phyloP scores from a whole-genome alignment of 2,113 vertebrate genomes.

The Anarhynchus alexandrinus region DNA sequence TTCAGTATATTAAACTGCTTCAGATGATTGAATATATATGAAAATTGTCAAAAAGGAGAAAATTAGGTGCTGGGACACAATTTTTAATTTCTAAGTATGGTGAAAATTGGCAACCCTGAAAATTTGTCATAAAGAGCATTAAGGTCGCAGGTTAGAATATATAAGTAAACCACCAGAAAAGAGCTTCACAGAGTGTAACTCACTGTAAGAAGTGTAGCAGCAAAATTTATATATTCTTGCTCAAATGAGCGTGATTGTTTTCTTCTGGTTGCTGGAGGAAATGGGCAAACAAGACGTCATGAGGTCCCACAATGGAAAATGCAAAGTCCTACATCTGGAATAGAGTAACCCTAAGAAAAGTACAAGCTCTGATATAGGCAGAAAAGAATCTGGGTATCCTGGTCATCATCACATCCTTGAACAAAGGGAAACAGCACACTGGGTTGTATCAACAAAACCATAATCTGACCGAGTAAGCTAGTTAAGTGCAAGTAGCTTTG shows the following conservation, averaged over 20 bases:
- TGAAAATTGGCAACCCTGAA: not conserved
- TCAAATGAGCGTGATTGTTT: not conserved
- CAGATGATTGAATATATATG: constrained; percentile 11
- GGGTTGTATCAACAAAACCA: not conserved
- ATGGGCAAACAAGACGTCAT: not conserved
- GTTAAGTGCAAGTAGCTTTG: accelerated
- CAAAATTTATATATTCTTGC: not conserved
- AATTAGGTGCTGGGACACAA: not conserved
- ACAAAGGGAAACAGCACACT: not conserved
- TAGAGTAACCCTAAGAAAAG: not conserved
- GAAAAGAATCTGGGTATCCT: not conserved
- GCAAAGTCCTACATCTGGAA: not conserved
- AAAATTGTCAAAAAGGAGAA: not conserved
- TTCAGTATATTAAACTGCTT: constrained; percentile 23
- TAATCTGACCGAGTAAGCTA: not conserved
- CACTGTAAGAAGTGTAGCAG: not conserved
- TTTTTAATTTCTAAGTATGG: not conserved
- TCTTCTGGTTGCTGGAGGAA: not conserved
- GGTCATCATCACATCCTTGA: not conserved
- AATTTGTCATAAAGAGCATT: not conserved
- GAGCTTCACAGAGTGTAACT: not conserved
- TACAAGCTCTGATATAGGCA: not conserved
- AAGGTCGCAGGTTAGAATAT: not conserved
- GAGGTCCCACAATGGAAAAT: not conserved
- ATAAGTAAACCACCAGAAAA: not conserved